phyloP scores from a whole-genome alignment of 2,797 vertebrate species.

The Thripadectes ignobilis region DNA sequence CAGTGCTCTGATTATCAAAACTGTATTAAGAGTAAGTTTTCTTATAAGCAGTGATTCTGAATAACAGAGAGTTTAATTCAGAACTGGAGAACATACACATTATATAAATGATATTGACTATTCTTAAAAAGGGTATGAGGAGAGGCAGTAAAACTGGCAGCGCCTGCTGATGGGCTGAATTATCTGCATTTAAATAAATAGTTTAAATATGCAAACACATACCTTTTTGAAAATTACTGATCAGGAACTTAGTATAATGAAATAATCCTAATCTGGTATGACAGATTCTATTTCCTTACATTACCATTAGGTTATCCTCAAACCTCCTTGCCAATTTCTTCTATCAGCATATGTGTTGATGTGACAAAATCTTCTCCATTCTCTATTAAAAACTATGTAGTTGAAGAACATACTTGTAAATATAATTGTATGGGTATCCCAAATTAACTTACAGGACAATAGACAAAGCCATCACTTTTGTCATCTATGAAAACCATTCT shows the following conservation, averaged over 20 bases:
- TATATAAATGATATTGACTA: background rate
- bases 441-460: conserved; percentile 83
- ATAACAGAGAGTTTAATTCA: background rate
- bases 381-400: background rate
- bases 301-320: background rate
- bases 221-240: background rate
- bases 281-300: background rate
- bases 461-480: conserved; percentile 92
- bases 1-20: background rate
- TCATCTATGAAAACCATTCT: conserved; percentile 92
- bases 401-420: background rate
- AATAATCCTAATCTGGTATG: background rate
- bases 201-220: background rate
- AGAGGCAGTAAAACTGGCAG: background rate
- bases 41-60: background rate
- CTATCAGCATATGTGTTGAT: background rate
- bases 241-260: background rate
- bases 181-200: background rate
- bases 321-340: background rate
- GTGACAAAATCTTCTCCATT: background rate
- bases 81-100: background rate
- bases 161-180: background rate
- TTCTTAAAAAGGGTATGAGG: background rate
- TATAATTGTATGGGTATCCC: background rate
- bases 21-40: background rate